Base-by-base conservation (phyloP, 1,140 invertebrate genomes). In the Drosophila lacteicornis region DNA sequence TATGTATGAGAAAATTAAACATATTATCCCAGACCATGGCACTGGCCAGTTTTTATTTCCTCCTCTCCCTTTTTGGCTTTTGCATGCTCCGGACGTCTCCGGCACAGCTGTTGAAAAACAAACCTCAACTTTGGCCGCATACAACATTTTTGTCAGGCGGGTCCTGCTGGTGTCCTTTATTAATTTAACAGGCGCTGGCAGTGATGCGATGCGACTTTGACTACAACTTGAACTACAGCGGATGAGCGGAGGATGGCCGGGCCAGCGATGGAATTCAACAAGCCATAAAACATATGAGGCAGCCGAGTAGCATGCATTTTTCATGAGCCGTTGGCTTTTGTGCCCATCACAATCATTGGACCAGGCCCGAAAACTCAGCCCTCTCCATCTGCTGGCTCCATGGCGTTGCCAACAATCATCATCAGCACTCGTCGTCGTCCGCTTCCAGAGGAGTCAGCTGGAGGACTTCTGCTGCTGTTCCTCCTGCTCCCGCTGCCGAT, bases 261-360 rank as follows among this genome's bases (percentile, higher is more conserved):
- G 4, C 25, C 77, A 46, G 36, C 77, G 62, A 55, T 61, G 59
- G 77, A 77, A 86, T 86, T 90, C 87, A 92, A 92, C 91, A 92
- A 83, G 80, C 82, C 84, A 86, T 90, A 92, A 86, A 92, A 92
- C 91, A 92, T 91, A 92, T 91, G 91, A 91, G 85, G 50, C 71
- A 80, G 67, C 50, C 71, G 68, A 73, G 70, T 60, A 57, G 55
- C 75, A 92, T 92, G 87, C 88, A 92, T 92, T 90, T 92, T 92
- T 91, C 91, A 92, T 92, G 75, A 92, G 91, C 71, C 87, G 84
- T 84, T 92, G 85, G 87, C 91, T 91, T 92, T 92, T 92, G 91
- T 92, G 84, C 84, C 85, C 85, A 81, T 87, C 84, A 71, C 77
- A 88, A 76, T 92, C 91, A 80, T 79, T 75, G 65, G 78, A 66